A percentile compares a stretch with the other conserved stretches of the same genome.
phyloP scores from a whole-genome alignment of 1,140 invertebrate species.

The Trissolcus basalis region DNA sequence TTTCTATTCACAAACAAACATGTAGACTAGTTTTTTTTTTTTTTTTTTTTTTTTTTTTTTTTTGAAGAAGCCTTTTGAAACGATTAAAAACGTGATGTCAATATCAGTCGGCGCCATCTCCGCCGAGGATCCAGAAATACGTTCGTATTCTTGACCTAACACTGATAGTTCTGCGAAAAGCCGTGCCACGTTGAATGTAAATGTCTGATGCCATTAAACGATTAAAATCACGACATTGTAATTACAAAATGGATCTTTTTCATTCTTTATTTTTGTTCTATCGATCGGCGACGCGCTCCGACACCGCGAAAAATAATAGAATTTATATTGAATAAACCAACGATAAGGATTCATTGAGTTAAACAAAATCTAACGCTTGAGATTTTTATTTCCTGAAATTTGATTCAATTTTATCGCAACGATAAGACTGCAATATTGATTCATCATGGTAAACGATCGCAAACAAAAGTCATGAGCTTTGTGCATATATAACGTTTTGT shows the following conservation, averaged over 20 bases:
- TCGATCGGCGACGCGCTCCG: too few species aligned
- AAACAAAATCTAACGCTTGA: neutral
- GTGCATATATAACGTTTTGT: too few species aligned
- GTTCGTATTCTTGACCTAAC: conserved; percentile 41
- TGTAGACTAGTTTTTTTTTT: too few species aligned
- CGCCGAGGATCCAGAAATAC: conserved; percentile 21
- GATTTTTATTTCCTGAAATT: conserved; percentile 17
- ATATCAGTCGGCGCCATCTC: conserved; percentile 29
- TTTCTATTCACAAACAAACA: too few species aligned
- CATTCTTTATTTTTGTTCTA: conserved; percentile 21
- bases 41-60: conserved; percentile 16
- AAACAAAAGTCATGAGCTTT: conserved; percentile 8
- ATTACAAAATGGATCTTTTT: conserved; percentile 22
- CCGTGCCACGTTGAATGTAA: conserved; percentile 10
- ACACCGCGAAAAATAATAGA: too few species aligned
- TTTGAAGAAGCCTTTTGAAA: conserved; percentile 6
- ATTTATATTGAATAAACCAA: conserved; percentile 16
- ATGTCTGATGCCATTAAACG: conserved; percentile 27
- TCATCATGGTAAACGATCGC: conserved; percentile 16
- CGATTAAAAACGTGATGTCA: conserved; percentile 31
- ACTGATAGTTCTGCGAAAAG: conserved; percentile 21
- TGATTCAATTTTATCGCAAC: conserved; percentile 22
- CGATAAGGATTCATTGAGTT: conserved; percentile 14
- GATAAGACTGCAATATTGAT: conserved; percentile 28
- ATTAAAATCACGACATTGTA: conserved; percentile 33